Percentiles rank a stretch among this genome's conserved stretches.
These are phyloP conservation scores for Porphyrio hochstetteri DNA, from an alignment of 2,113 vertebrate species.

Conservation along the genomic window DNA sequence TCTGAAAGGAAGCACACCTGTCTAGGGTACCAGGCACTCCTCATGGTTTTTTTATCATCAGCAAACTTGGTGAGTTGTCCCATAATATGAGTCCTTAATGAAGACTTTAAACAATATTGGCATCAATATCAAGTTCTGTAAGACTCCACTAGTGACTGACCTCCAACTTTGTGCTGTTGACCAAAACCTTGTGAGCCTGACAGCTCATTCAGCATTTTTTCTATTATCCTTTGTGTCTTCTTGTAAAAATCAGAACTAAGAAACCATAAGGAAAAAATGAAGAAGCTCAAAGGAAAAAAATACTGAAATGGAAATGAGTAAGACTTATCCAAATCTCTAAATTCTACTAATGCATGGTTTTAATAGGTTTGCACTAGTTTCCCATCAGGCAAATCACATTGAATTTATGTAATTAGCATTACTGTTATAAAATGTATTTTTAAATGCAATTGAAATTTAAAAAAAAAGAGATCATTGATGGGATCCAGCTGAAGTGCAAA, in stretches of 20 bases:
- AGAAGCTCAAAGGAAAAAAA: neutral
- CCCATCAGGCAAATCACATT: neutral
- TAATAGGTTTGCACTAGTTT: neutral
- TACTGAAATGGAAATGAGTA: neutral
- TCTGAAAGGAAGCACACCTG: neutral
- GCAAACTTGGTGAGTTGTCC: neutral
- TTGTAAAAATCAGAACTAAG: neutral
- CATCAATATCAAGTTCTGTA: neutral
- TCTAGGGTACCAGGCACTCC: neutral
- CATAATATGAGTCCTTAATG: neutral
- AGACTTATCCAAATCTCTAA: neutral
- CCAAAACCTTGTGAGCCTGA: neutral
- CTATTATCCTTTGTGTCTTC: neutral
- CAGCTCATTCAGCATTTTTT: neutral
- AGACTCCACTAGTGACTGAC: neutral
- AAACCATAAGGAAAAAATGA: neutral
- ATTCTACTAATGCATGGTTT: neutral
- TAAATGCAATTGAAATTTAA: neutral
- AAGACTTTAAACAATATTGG: neutral
- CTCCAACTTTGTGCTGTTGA: neutral
- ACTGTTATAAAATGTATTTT: neutral
- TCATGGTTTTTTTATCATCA: neutral
- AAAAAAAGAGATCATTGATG: neutral
- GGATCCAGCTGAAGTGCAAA: neutral
- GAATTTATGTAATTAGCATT: neutral